Conservation (phyloP, 1,140 invertebrate species). For the Ceratina australensis region DNA sequence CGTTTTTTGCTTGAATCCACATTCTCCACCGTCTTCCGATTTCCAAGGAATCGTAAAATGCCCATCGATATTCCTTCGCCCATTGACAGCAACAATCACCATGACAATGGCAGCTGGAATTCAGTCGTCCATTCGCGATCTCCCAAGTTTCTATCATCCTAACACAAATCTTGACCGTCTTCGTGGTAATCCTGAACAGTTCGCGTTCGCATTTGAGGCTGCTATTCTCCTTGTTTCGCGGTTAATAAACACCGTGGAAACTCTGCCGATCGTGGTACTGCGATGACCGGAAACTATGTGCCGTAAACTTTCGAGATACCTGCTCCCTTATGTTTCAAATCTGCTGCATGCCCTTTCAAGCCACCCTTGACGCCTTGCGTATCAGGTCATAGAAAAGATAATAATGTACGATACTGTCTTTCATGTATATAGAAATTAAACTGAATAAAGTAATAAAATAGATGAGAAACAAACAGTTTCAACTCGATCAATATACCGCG, state of each 20-base stretch:
- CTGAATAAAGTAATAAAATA: no score
- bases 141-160: neutral
- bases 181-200: slow-evolving; percentile 41
- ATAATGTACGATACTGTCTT: no score
- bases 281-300: slow-evolving; percentile 34
- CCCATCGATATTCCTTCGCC: slow-evolving; percentile 37
- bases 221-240: slow-evolving; percentile 47
- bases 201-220: slow-evolving; percentile 32
- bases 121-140: slow-evolving; percentile 21
- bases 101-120: slow-evolving; percentile 56
- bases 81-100: slow-evolving; percentile 48
- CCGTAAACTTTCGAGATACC: slow-evolving; percentile 16
- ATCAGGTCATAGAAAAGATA: no score
- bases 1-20: neutral
- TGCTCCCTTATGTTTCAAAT: neutral
- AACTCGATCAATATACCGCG: no score
- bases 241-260: slow-evolving; percentile 61
- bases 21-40: neutral
- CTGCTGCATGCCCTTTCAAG: neutral
- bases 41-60: neutral
- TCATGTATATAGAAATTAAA: no score
- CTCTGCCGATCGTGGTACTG: slow-evolving; percentile 46
- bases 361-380: no score
- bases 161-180: slow-evolving; percentile 19
- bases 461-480: no score